phyloP scores from a whole-genome alignment of 2,888 invertebrate genomes.

The Epinotia brunnichana region DNA sequence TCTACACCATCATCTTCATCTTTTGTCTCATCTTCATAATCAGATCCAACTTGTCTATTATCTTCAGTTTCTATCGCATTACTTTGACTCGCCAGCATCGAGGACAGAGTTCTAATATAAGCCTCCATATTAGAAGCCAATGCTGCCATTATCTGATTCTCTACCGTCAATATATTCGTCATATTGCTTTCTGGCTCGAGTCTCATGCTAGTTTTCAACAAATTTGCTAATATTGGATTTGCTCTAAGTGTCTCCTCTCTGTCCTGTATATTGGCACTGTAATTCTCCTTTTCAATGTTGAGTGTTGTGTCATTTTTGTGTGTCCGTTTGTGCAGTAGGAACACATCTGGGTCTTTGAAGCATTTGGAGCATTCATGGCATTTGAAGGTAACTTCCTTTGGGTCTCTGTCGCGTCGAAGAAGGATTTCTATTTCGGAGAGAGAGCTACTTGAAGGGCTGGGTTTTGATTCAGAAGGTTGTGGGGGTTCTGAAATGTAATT shows the following conservation, averaged over 20 bases:
- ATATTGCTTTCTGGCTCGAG: constrained; percentile 46
- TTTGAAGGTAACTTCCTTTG: constrained; percentile 54
- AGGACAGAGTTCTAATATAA: constrained; percentile 63
- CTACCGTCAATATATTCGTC: constrained; percentile 57
- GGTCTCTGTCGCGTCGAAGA: constrained; percentile 20
- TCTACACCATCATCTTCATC: constrained; percentile 34
- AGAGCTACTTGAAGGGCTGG: constrained; percentile 42
- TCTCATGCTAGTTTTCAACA: constrained; percentile 56
- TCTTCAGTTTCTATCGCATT: constrained; percentile 9
- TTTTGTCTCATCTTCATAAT: constrained; percentile 40
- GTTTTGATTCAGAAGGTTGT: constrained; percentile 39
- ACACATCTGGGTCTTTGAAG: constrained; percentile 78
- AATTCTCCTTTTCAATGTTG: constrained; percentile 62
- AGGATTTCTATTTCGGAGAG: constrained; percentile 31
- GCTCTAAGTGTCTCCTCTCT: constrained; percentile 65
- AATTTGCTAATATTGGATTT: constrained; percentile 74
- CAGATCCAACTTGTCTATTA: constrained; percentile 48
- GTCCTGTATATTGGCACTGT: constrained; percentile 52
- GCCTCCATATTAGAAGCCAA: constrained; percentile 68
- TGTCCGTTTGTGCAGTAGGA: constrained; percentile 64
- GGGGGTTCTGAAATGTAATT: constrained; percentile 25
- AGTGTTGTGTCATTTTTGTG: constrained; percentile 52
- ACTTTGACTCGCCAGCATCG: constrained; percentile 50
- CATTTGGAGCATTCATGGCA: constrained; percentile 73
- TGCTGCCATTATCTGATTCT: constrained; percentile 69